Percentiles rank a stretch among this genome's conserved stretches.
Evolutionary conservation across 2,888 invertebrate genomes (phyloP).

Genomic region (Hyppa rectilinea): DNA sequence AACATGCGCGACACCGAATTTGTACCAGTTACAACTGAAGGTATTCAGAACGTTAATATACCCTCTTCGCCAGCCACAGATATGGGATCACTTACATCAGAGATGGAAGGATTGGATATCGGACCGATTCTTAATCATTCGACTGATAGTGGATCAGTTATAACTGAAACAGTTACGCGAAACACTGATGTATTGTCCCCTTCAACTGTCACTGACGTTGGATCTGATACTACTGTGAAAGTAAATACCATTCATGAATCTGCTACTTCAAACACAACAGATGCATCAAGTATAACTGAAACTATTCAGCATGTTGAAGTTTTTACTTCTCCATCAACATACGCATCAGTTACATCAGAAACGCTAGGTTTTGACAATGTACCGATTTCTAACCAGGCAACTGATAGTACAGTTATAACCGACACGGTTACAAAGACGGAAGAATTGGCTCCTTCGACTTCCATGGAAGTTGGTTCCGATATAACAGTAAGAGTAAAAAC

Average conservation of each 20-base stretch:
- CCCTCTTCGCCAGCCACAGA: slow-evolving; percentile 9
- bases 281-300: background rate
- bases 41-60: slow-evolving; percentile 4
- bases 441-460: background rate
- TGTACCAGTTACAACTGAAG: slow-evolving; percentile 6
- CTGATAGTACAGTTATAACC: slow-evolving; percentile 2
- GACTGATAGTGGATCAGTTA: slow-evolving; percentile 5
- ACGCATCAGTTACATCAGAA: slow-evolving; percentile 1
- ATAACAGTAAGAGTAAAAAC: background rate
- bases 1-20: background rate
- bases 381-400: background rate
- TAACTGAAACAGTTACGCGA: slow-evolving; percentile 14
- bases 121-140: background rate
- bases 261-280: background rate
- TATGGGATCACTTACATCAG: slow-evolving; percentile 4
- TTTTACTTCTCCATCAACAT: background rate
- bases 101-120: slow-evolving; percentile 7
- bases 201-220: background rate
- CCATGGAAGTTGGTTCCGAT: background rate
- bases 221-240: slow-evolving; percentile 9
- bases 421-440: background rate
- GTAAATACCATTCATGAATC: slow-evolving; percentile 2
- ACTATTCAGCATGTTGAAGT: background rate
- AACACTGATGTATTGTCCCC: background rate
- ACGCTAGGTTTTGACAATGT: background rate